Base-by-base conservation (phyloP, 1,140 invertebrate genomes). In the Pseudachorutes palmiensis region DNA sequence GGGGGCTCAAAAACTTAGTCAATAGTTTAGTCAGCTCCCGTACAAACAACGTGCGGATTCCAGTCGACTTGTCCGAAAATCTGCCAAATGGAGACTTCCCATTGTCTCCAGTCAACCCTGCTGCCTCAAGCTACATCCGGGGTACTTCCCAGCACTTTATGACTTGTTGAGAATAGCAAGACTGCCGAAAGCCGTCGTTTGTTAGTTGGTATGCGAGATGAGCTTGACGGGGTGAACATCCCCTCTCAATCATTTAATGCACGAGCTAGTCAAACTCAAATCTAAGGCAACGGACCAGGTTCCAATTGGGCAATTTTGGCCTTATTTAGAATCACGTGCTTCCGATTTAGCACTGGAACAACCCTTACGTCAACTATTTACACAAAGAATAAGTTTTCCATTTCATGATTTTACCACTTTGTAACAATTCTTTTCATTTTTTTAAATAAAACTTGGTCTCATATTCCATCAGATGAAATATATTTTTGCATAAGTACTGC, bases 1-100 rank as follows among this genome's bases (percentile, higher is more conserved):
- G 19, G 19, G 19, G 36, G 36, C 19, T 41, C 19, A 5, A 5
- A 19, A 41, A 41, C 36, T 41, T 41, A 41, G 36, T 41, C 36
- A 55, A 55, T 55, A 55, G 51, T 55, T 14, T 14, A 55, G 51
- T 55, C 51, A 55, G 51, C 12, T 19, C 51, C 24, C 51, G 51
- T 55, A 5, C n/a, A n/a, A 22, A 24, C 51, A 55, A 55, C 51
- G 51, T 55, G 51, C 12, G 51, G 51, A 14, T 55, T 41, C 36
- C 36, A 9, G 5, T 9, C 36, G 36, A 41, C 5, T 41, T 41
- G 36, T 41, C 36, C 36, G 36, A 41, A 41, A 9, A n/a, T n/a
- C n/a, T n/a, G n/a, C n/a, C n/a, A n/a, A n/a, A n/a, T n/a, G 5
- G 5, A 41, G 19, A 19, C 36, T 19, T 41, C 19, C 36, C 36